phyloP scores from a whole-genome alignment of 2,113 vertebrate genomes.

The Peromyscus polionotus region DNA sequence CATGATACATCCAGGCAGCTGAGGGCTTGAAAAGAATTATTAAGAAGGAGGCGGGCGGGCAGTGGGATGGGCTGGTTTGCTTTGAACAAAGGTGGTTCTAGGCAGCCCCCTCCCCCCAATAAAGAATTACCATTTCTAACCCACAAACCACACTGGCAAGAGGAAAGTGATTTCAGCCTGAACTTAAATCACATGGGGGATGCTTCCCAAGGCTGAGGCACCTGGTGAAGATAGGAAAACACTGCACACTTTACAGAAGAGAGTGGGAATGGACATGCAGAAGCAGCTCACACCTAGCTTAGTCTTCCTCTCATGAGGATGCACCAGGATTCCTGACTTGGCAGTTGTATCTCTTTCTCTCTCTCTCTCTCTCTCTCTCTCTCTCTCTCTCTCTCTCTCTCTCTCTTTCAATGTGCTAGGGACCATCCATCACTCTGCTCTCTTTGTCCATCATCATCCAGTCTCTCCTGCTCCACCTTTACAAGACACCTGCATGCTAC shows the following conservation, averaged over 20 bases:
- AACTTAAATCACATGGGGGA: neutral
- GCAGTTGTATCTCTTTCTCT: neutral
- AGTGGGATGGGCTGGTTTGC: neutral
- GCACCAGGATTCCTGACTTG: neutral
- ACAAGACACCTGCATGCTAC: neutral
- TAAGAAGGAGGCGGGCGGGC: neutral
- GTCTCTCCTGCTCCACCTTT: too few relatives aligned
- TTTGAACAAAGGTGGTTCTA: neutral
- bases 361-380: too few relatives aligned
- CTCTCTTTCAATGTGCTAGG: neutral
- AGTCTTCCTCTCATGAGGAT: too few relatives aligned
- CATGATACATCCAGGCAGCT: neutral
- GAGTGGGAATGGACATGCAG: neutral
- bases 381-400: neutral
- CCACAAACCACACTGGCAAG: neutral
- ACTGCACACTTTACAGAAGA: neutral
- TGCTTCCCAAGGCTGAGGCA: neutral
- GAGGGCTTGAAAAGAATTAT: neutral
- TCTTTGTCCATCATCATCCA: neutral
- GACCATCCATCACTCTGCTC: neutral
- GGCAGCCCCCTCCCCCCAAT: fast-evolving
- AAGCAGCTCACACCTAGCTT: neutral
- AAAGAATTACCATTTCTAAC: neutral
- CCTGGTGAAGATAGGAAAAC: neutral
- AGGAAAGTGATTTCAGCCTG: neutral